Base-by-base conservation (phyloP, 2,888 invertebrate species). In the Deroplatys truncata region DNA sequence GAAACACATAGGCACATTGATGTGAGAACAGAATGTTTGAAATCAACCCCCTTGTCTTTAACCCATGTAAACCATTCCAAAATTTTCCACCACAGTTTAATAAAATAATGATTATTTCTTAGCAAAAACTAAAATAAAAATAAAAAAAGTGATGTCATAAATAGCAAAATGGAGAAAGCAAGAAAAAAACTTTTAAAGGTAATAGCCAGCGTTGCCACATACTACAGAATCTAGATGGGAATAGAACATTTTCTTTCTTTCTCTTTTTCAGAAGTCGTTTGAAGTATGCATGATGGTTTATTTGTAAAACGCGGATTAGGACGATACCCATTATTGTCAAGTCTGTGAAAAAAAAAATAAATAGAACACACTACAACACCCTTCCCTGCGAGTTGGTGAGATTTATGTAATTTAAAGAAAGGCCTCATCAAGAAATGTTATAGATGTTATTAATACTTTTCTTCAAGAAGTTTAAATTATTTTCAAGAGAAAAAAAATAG, bases 381-480 rank as follows among this genome's bases (percentile, higher is more conserved):
- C 56, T 72, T 72, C 56, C 56, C 25, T 72, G 56, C 16, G 56
- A 72, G 25, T 20, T 72, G 25, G 25, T 25, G 43, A 72, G 20
- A 72, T 87, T 87, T 87, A 72, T 87, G 87, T 87, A 20, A 83
- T 87, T 86, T 72, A 86, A 87, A 87, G 29, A 84, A 84, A 31
- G 87, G 87, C 87, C 87, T 87, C 87, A 82, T 82, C 82, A 87
- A 87, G 29, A 87, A 87, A 85, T 87, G 87, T 87, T 87, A 87
- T 87, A 31, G 83, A 87, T 87, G 87, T 87, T 87, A 87, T 87
- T 72, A 72, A 20, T 20, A 72, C 56, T 72, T 72, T 72, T 72
- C 56, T 72, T 25, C 56, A 72, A 72, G 56, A 72, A 72, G 43
- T 43, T 43, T 43, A 43, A 43, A 43, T 43, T 43, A 43, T 43